phyloP scores from a whole-genome alignment of 2,797 vertebrate genomes.

The Silurus lanzhouensis region DNA sequence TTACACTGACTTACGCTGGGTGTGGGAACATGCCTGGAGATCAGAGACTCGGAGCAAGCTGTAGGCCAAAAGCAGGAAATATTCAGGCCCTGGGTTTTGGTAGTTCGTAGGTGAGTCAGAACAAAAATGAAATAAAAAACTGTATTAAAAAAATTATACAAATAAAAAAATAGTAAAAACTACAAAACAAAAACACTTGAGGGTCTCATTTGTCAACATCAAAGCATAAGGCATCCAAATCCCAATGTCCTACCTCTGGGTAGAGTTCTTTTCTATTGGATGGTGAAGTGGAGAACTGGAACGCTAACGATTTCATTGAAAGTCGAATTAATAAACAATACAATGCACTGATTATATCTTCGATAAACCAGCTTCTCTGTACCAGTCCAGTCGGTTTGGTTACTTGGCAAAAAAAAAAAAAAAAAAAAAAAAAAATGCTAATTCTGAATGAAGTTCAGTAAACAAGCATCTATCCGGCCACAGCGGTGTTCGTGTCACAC shows the following conservation, averaged over 20 bases:
- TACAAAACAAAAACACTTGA: no score
- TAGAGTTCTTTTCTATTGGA: no score
- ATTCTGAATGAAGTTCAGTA: conserved; percentile 18
- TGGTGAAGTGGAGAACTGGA: no score
- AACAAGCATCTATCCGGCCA: conserved; percentile 5
- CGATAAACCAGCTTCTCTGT: neutral
- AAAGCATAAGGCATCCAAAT: no score
- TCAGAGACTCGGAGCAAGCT: conserved; percentile 15
- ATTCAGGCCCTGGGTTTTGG: neutral
- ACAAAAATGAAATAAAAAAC: no score
- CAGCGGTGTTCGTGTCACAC: conserved; percentile 8
- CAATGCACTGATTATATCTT: neutral
- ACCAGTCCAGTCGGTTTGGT: neutral
- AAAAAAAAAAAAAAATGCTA: neutral
- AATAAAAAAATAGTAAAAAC: no score
- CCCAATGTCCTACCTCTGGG: no score
- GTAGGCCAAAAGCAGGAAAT: neutral
- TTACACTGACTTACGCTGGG: conserved; percentile 45
- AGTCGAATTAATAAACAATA: neutral
- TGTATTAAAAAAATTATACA: no score
- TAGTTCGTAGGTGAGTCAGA: no score
- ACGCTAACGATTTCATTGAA: no score
- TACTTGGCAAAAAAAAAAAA: neutral
- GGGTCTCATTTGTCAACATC: no score
- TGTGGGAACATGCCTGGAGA: conserved; percentile 46